Evolutionary conservation across 2,888 invertebrate genomes (phyloP), one percentile per base, ranked within the genome.

Genomic region (Oeneis ivallda): DNA sequence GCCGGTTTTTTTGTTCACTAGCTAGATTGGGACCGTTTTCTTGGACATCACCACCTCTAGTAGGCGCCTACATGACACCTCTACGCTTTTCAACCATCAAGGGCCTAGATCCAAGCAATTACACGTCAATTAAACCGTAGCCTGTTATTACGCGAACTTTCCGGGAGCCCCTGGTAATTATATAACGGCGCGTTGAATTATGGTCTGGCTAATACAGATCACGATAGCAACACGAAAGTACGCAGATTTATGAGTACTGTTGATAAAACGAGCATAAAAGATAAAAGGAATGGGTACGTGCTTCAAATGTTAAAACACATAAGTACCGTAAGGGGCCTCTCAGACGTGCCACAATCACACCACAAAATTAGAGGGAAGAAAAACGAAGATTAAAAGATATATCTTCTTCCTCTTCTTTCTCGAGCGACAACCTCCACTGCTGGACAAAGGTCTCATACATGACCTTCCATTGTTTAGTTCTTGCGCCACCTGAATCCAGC

Each of bases 101-200:
- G 65, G 63, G 63, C 62, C 60, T 41, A 52, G 62, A 65, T 58
- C 65, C 61, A 57, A 65, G 72, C 70, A 71, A 75, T 72, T 75
- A 72, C 68, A 68, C 71, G 74, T 75, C 74, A 75, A 75, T 76
- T 72, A 73, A 71, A 70, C 49, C 67, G 50, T 66, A 64, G 68
- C 61, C 68, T 64, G 74, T 75, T 75, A 74, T 76, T 76, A 78
- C 70, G 73, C 70, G 72, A 71, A 72, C 74, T 79, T 77, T 76
- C 76, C 74, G 49, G 59, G 59, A 59, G 78, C 78, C 78, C 78
- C 78, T 72, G 70, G 73, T 73, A 75, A 76, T 82, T 81, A 77
- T 76, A 75, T 79, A 84, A 83, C 71, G 68, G 65, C 73, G 65
- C 73, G 66, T 73, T 78, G 81, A 85, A 80, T 84, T 85, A 86